A percentile compares a stretch with the other conserved stretches of the same genome.
Evolutionary conservation across 2,797 vertebrate species (phyloP).

Genomic region (Sebastes taczanowskii): DNA sequence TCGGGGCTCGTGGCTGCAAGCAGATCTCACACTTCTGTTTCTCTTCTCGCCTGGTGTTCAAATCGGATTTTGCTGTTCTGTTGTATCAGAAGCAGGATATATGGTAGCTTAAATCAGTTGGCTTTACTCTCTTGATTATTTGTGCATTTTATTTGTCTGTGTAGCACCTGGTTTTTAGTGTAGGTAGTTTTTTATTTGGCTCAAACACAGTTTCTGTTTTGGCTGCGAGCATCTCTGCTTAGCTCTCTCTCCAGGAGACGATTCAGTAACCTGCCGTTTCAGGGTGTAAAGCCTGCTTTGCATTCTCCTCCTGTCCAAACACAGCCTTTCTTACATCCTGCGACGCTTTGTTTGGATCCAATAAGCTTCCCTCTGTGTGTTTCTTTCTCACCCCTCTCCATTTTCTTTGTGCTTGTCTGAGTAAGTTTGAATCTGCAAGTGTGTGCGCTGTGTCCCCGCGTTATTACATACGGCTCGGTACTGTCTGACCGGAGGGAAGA

Average conservation of each 20-base stretch:
- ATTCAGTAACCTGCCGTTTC: constrained; percentile 40
- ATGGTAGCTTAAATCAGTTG: neutral
- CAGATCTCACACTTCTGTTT: constrained; percentile 27
- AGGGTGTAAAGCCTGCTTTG: constrained; percentile 49
- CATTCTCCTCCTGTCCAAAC: constrained; percentile 42
- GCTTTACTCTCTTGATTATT: constrained; percentile 8
- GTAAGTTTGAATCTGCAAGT: constrained; percentile 32
- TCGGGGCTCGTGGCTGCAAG: constrained; percentile 26
- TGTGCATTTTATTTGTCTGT: constrained; percentile 3
- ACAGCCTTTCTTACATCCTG: constrained; percentile 23
- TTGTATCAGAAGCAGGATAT: neutral
- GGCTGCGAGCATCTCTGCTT: constrained; percentile 24
- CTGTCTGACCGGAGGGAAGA: constrained; percentile 3
- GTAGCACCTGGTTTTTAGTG: neutral
- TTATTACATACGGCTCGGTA: constrained; percentile 16
- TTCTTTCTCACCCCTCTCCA: neutral
- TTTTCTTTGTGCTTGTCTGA: constrained; percentile 22
- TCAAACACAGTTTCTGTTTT: constrained; percentile 38
- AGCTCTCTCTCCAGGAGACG: constrained; percentile 33
- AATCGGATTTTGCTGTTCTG: constrained; percentile 12
- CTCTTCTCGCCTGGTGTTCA: neutral
- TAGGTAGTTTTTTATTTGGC: constrained; percentile 12
- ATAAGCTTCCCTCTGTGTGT: neutral
- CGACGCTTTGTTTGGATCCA: constrained; percentile 22
- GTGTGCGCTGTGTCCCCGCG: constrained; percentile 15